A percentile compares a stretch with the other conserved stretches of the same genome.
Conservation (phyloP, 2,888 invertebrate genomes). For the Laspeyria flexula region DNA sequence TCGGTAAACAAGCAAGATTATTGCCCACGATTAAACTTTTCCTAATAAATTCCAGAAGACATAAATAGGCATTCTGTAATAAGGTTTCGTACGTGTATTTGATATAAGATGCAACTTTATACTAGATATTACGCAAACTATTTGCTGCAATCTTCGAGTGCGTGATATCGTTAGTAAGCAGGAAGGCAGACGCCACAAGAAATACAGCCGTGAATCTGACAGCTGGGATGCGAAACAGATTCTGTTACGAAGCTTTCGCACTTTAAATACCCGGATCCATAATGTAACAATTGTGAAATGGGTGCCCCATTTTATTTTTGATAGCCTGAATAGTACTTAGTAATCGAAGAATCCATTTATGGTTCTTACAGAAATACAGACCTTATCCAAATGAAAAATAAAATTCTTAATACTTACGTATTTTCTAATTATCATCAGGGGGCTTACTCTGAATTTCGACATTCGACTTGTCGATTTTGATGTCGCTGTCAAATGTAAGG, state of each 20-base stretch:
- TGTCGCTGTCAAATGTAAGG: too few species aligned
- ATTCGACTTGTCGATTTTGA: too few species aligned
- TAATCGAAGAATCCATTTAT: too few species aligned
- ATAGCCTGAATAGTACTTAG: too few species aligned
- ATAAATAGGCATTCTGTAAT: not conserved
- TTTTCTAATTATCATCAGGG: too few species aligned
- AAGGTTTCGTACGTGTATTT: not conserved
- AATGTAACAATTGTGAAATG: not conserved
- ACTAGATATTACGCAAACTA: constrained; percentile 45
- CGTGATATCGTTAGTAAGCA: constrained; percentile 47
- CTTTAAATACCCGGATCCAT: constrained; percentile 26
- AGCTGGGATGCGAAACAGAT: constrained; percentile 22
- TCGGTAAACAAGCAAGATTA: too few species aligned
- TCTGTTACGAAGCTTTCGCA: constrained; percentile 34
- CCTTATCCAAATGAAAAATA: too few species aligned
- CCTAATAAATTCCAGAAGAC: too few species aligned
- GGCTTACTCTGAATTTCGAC: too few species aligned
- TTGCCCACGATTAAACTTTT: too few species aligned
- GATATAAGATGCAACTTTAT: constrained; percentile 31
- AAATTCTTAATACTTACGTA: too few species aligned
- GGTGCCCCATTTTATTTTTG: not conserved
- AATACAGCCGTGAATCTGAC: constrained; percentile 20
- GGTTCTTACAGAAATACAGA: too few species aligned
- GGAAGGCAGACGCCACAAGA: constrained; percentile 36
- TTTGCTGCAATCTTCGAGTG: constrained; percentile 40